Evolutionary conservation across 2,797 vertebrate genomes (phyloP).

Genomic region (Anguilla anguilla): DNA sequence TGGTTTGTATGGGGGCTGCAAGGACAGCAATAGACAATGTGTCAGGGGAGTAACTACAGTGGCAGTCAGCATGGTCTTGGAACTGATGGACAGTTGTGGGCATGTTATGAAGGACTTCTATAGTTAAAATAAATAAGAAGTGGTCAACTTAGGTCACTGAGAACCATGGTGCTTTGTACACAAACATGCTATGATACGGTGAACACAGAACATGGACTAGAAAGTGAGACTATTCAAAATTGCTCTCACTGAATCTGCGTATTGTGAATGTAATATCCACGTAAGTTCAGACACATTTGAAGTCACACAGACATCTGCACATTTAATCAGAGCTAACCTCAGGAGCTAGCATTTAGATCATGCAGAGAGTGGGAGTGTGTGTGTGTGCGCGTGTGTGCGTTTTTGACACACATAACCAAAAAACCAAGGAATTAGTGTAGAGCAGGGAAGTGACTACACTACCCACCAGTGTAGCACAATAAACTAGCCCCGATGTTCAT

Average conservation of each 20-base stretch:
- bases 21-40: background rate
- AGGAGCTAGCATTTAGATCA: background rate
- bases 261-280: background rate
- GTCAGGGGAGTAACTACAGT: background rate
- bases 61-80: background rate
- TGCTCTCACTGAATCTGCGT: background rate
- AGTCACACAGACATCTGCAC: background rate
- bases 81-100: background rate
- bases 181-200: no score
- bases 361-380: background rate
- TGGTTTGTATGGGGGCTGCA: slow-evolving; percentile 48
- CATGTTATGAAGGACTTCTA: background rate
- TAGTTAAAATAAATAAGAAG: background rate
- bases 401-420: no score
- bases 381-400: background rate
- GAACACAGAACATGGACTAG: background rate
- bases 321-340: background rate
- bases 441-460: no score
- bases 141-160: background rate
- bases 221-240: background rate
- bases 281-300: background rate
- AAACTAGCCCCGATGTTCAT: no score
- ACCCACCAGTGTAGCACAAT: no score
- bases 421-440: no score
- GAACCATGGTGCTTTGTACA: background rate